Evolutionary conservation across 2,797 vertebrate genomes (phyloP).

Genomic region (Coranthus polyacanthus): DNA sequence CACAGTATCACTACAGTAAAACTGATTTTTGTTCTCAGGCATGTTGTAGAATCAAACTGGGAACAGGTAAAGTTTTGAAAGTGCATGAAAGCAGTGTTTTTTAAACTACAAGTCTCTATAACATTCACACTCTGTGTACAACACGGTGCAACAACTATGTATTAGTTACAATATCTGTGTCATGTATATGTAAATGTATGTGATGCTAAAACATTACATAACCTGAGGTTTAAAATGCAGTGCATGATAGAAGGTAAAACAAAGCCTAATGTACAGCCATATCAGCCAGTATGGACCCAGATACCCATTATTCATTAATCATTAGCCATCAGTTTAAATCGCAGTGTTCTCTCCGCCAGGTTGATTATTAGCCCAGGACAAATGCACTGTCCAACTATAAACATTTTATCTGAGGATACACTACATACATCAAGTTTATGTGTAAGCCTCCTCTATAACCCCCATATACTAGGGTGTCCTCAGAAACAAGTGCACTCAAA

Average conservation of each 20-base stretch:
- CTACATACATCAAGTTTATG: slow-evolving; percentile 4
- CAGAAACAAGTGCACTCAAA: not conserved
- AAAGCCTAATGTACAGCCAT: slow-evolving; percentile 28
- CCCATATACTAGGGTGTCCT: not conserved
- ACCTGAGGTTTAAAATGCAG: not conserved
- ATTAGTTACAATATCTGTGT: slow-evolving; percentile 1
- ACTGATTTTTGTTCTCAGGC: too few relatives aligned
- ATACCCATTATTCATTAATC: slow-evolving; percentile 67
- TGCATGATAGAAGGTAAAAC: slow-evolving; percentile 3
- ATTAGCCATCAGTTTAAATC: slow-evolving; percentile 73
- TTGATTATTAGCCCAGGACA: slow-evolving; percentile 72
- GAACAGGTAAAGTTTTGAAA: not conserved
- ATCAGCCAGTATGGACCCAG: slow-evolving; percentile 41
- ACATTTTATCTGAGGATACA: slow-evolving; percentile 14
- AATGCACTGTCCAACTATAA: slow-evolving; percentile 39
- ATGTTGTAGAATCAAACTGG: not conserved
- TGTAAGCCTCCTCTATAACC: not conserved
- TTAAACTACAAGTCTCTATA: not conserved
- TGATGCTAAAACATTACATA: not conserved
- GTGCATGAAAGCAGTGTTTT: not conserved
- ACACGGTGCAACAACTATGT: not conserved
- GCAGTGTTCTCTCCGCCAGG: slow-evolving; percentile 44
- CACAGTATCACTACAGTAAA: not conserved
- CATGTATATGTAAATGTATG: slow-evolving; percentile 6
- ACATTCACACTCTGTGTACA: not conserved